phyloP scores from a whole-genome alignment of 2,797 vertebrate genomes.

The Sebastes steindachneri region DNA sequence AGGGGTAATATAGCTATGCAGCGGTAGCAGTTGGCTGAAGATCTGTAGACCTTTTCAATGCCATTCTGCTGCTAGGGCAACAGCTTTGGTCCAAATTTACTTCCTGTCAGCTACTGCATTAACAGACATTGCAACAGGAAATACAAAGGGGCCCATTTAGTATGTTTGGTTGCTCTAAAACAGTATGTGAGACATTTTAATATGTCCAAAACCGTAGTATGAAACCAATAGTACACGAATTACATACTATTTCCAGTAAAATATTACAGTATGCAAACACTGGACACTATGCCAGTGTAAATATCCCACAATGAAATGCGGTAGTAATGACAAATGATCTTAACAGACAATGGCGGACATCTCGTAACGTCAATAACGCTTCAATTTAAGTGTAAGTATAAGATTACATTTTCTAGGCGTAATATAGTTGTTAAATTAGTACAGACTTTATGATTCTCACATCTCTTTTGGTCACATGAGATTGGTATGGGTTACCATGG shows the following conservation, averaged over 20 bases:
- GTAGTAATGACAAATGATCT: background rate
- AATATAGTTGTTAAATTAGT: background rate
- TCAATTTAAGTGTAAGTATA: no score
- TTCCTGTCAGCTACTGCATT: background rate
- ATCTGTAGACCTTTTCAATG: background rate
- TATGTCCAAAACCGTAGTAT: background rate
- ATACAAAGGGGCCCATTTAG: no score
- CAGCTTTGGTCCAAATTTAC: background rate
- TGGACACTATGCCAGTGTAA: background rate
- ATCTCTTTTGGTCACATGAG: background rate
- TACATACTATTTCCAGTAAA: background rate
- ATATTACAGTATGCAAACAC: background rate
- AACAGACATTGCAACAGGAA: background rate
- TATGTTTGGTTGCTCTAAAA: background rate
- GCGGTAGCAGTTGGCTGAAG: slow-evolving; percentile 14
- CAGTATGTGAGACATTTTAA: background rate
- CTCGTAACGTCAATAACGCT: no score
- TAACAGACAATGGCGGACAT: background rate
- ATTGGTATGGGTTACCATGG: background rate
- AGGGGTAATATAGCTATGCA: slow-evolving; percentile 16
- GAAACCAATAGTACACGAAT: background rate
- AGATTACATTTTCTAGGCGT: no score
- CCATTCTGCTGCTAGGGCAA: background rate
- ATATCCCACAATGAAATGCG: background rate
- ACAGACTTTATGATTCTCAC: background rate